Base-by-base conservation (phyloP, 2,888 invertebrate genomes). In the Mycalesis mineus region DNA sequence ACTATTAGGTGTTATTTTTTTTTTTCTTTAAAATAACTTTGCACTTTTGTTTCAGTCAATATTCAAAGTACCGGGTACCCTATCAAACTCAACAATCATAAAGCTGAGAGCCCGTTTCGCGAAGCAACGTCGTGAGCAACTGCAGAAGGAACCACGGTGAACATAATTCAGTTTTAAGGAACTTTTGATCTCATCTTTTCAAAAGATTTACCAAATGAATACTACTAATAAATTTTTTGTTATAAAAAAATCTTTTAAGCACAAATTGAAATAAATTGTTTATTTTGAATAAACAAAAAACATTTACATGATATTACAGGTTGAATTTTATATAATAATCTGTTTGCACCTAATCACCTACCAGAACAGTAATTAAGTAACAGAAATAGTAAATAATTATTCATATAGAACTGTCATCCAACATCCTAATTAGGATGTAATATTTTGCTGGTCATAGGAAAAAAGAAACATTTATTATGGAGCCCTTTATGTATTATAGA, bases 21-120 rank as follows among this genome's bases (percentile, higher is more conserved):
- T n/a, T n/a, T n/a, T n/a, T n/a, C n/a, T n/a, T n/a, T n/a, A 57
- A 41, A 39, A 15, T 11, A 13, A 29, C 47, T 55, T 61, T 45
- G 29, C 7, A 14, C 22, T 53, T 72, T 71, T 66, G 69, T 72
- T 92, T 92, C 89, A 96, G 94, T 92, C 93, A 72, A 95, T 96
- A 77, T 97, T 97, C 82, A 93, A 93, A 86, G 91, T 95, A 77
- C 94, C 96, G 68, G 95, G 95, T 59, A 94, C 95, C 45, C 89
- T 97, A 71, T 92, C 95, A 44, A 92, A 91, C 68, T 84, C 91
- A 42, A 92, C 91, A 58, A 92, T 96, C 70, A 78, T 90, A 48
- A 93, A 92, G 71, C 77, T 94, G 61, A 87, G 94, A 60, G 88
- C 82, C 48, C 92, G 91, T 50, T 89, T 91, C 66, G 87, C 91